phyloP scores from a whole-genome alignment of 1,140 invertebrate genomes.

The Drosophila sturtevanti region DNA sequence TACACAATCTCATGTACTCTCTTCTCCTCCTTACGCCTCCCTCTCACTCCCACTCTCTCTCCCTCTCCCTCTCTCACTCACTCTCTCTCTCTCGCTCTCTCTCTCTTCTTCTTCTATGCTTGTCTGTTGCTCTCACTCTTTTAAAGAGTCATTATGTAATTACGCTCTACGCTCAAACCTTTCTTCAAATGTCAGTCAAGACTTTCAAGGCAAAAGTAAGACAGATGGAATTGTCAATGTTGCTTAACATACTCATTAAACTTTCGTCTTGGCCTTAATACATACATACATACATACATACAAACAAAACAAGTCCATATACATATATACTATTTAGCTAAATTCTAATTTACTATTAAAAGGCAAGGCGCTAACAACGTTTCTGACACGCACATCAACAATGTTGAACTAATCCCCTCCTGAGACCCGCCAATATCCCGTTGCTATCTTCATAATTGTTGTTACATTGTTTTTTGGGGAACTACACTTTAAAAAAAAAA shows the following conservation, averaged over 20 bases:
- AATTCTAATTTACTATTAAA: conserved; percentile 65
- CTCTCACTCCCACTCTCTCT: background rate
- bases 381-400: conserved; percentile 48
- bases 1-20: background rate
- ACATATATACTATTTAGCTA: background rate
- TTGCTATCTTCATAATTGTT: conserved; percentile 31
- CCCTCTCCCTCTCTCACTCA: background rate
- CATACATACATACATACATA: background rate
- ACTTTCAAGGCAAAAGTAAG: conserved; percentile 6
- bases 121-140: background rate
- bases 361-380: conserved; percentile 65
- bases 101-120: too few species aligned
- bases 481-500: conserved; percentile 1
- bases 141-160: background rate
- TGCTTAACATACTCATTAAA: conserved; percentile 24
- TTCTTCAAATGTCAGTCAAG: background rate
- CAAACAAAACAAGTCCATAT: too few species aligned
- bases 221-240: conserved; percentile 18
- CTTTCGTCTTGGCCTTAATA: background rate
- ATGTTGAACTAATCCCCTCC: background rate
- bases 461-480: conserved; percentile 22
- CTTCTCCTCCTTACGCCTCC: background rate
- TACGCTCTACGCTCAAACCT: background rate
- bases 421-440: background rate
- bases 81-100: background rate